phyloP scores from a whole-genome alignment of 2,797 vertebrate species.

The Phalloptychus januarius region DNA sequence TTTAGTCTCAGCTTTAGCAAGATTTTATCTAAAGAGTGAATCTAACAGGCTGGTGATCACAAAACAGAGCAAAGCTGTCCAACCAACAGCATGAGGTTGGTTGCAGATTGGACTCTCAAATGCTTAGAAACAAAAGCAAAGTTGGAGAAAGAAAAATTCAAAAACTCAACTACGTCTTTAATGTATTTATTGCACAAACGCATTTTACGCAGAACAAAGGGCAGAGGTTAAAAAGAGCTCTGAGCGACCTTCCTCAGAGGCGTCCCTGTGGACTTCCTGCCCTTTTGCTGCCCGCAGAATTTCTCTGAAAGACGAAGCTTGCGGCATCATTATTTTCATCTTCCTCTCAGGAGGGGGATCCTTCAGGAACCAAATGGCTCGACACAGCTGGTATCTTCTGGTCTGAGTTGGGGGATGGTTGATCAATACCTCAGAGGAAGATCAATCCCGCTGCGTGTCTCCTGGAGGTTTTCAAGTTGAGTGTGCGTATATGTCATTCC shows the following conservation, averaged over 20 bases:
- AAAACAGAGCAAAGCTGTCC: slow-evolving; percentile 14
- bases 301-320: slow-evolving; percentile 51
- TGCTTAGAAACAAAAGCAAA: neutral
- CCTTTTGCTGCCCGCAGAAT: slow-evolving; percentile 66
- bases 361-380: slow-evolving; percentile 67
- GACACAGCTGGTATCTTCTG: slow-evolving; percentile 74
- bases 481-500: slow-evolving; percentile 47
- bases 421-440: slow-evolving; percentile 72
- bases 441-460: slow-evolving; percentile 63
- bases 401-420: slow-evolving; percentile 65
- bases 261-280: slow-evolving; percentile 69
- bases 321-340: slow-evolving; percentile 71
- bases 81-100: slow-evolving; percentile 14
- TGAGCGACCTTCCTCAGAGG: slow-evolving; percentile 52
- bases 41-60: neutral
- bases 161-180: neutral
- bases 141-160: neutral
- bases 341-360: slow-evolving; percentile 55
- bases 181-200: slow-evolving; percentile 11
- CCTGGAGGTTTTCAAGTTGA: slow-evolving; percentile 44
- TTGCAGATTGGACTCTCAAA: slow-evolving; percentile 3
- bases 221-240: slow-evolving; percentile 60
- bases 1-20: neutral
- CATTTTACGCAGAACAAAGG: slow-evolving; percentile 29
- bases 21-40: slow-evolving; percentile 9